A percentile compares a stretch with the other conserved stretches of the same genome.
phyloP scores from a whole-genome alignment of 2,888 invertebrate species.

The Scaeva pyrastri region DNA sequence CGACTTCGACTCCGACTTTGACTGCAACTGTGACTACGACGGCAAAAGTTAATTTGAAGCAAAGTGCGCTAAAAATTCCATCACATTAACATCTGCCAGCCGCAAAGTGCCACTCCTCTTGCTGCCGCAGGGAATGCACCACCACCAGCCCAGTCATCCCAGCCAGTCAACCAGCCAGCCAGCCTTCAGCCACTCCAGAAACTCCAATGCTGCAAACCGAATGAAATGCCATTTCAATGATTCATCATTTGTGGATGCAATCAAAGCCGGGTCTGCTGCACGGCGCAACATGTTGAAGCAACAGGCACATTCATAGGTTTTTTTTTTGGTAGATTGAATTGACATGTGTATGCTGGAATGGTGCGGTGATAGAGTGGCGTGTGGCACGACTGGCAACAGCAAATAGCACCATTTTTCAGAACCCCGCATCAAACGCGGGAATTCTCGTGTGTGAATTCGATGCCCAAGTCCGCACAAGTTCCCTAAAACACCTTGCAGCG shows the following conservation, averaged over 20 bases:
- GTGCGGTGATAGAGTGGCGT: background rate
- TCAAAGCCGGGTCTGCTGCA: background rate
- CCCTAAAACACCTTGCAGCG: slow-evolving; percentile 20
- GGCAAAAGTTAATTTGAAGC: slow-evolving; percentile 51
- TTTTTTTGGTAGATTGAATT: slow-evolving; percentile 27
- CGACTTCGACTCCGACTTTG: no score
- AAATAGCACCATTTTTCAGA: slow-evolving; percentile 1
- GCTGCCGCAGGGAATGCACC: slow-evolving; percentile 24
- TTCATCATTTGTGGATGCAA: slow-evolving; percentile 44
- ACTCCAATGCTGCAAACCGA: slow-evolving; percentile 10
- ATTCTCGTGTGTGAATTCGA: slow-evolving; percentile 29
- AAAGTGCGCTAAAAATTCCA: slow-evolving; percentile 55
- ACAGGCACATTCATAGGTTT: slow-evolving; percentile 16
- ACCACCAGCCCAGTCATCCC: no score
- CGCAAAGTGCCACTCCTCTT: slow-evolving; percentile 56
- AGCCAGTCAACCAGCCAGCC: no score
- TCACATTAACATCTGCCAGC: slow-evolving; percentile 49
- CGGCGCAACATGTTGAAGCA: slow-evolving; percentile 56
- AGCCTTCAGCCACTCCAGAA: slow-evolving; percentile 30
- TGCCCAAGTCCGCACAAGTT: slow-evolving; percentile 33
- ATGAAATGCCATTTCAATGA: slow-evolving; percentile 59
- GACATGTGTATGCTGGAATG: slow-evolving; percentile 5
- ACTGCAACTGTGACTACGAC: background rate
- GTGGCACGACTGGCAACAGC: background rate
- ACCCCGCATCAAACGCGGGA: slow-evolving; percentile 18